These are phyloP conservation scores for Rhysida immarginata DNA, from an alignment of 1,140 invertebrate species.

Conservation along the genomic window DNA sequence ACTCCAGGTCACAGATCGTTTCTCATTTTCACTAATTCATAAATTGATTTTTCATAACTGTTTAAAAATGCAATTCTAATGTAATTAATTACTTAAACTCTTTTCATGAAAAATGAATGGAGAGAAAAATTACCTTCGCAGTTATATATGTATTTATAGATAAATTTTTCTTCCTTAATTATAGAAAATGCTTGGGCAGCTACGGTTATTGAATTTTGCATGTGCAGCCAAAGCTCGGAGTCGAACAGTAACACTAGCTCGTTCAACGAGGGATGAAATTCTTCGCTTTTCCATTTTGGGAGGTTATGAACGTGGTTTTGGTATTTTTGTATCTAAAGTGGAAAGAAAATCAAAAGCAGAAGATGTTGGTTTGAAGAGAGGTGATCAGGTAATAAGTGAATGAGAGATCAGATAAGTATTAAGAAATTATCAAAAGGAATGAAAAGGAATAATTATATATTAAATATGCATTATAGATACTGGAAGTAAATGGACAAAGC, in stretches of 20 bases:
- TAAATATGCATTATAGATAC: constrained; percentile 34
- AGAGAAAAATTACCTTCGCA: not conserved
- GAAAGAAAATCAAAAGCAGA: constrained; percentile 85
- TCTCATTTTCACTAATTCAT: no score
- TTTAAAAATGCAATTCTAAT: not conserved
- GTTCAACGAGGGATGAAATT: constrained; percentile 78
- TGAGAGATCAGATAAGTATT: no score
- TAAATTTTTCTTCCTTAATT: constrained; percentile 8
- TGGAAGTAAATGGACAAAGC: constrained; percentile 93
- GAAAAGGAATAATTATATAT: not conserved
- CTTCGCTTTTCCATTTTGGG: constrained; percentile 85
- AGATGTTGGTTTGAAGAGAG: constrained; percentile 88
- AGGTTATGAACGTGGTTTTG: constrained; percentile 77
- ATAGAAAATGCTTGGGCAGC: constrained; percentile 29
- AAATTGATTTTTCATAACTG: no score
- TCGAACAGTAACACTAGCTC: constrained; percentile 73
- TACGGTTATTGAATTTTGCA: constrained; percentile 77
- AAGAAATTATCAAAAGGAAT: no score
- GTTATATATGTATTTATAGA: not conserved
- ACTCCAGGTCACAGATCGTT: no score
- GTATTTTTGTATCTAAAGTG: constrained; percentile 89
- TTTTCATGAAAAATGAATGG: not conserved
- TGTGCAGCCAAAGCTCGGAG: constrained; percentile 89
- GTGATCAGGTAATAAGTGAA: constrained; percentile 87
- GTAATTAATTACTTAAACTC: constrained; percentile 1